Evolutionary conservation across 2,797 vertebrate genomes (phyloP).

Genomic region (Helicolenus hilgendorfi): DNA sequence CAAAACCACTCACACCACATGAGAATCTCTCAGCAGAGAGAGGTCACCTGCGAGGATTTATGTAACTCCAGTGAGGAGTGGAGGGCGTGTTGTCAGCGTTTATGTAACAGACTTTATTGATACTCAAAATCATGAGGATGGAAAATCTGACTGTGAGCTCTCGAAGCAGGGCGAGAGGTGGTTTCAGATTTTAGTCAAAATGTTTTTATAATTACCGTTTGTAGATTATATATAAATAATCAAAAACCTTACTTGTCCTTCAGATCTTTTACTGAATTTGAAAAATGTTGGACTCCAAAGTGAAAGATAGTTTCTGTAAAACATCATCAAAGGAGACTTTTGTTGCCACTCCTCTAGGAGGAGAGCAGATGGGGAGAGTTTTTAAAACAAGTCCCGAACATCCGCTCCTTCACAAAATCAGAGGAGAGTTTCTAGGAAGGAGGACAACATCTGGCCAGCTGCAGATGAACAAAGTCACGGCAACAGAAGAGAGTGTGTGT

Average conservation of each 20-base stretch:
- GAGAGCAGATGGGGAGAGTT: background rate
- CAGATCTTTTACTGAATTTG: background rate
- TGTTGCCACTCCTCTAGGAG: background rate
- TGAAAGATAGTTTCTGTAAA: background rate
- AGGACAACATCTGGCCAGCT: constrained; percentile 49
- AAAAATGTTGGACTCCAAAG: background rate
- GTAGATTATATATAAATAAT: background rate
- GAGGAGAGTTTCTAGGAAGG: constrained; percentile 7
- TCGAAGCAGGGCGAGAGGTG: background rate
- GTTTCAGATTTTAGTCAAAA: background rate
- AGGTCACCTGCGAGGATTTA: constrained; percentile 69
- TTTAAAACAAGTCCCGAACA: constrained; percentile 39
- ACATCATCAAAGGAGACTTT: background rate
- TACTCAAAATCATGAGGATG: constrained; percentile 30
- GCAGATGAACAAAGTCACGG: constrained; percentile 37
- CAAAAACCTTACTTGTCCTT: background rate
- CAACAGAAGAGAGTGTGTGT: background rate
- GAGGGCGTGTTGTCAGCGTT: constrained; percentile 34
- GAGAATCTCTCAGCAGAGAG: background rate
- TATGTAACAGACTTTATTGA: constrained; percentile 59
- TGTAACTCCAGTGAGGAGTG: constrained; percentile 49
- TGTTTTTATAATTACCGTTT: background rate
- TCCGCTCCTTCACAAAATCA: constrained; percentile 27
- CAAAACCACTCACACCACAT: constrained; percentile 34
- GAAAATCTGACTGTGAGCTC: constrained; percentile 13